Base-by-base conservation (phyloP, 2,113 vertebrate genomes). In the Catagonus wagneri region DNA sequence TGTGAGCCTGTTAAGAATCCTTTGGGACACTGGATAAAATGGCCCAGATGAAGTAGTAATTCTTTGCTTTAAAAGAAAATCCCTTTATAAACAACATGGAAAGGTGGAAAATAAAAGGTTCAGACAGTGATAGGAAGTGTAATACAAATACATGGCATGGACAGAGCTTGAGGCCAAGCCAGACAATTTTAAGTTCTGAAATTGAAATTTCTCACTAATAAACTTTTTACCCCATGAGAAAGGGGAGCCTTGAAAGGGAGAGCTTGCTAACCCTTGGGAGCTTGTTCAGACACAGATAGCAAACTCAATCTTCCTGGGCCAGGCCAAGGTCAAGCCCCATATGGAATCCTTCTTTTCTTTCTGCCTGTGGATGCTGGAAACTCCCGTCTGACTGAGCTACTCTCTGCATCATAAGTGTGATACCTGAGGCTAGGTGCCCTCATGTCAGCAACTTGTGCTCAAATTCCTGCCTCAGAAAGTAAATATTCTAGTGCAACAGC, bases 151-250 rank as follows among this genome's bases (percentile, higher is more conserved):
- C n/a, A 27, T 29, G n/a, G 83, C 91, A 44, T 52, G 23, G 85
- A 95, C 44, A 83, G 93, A 91, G 78, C 69, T 80, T 13, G 63
- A 96, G 89, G 90, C 61, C 86, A 95, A 56, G 56, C 13, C 72
- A 93, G 94, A 95, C 89, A 96, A 95, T 96, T 93, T 95, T 87
- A 91, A 96, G 75, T 83, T 93, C 74, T 95, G 94, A 94, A 96
- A 97, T 95, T 93, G 96, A 96, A 96, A 97, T 95, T 96, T 94
- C 91, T 96, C 91, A 89, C 93, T 96, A 97, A 96, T 96, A 96
- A 96, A 95, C 95, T 96, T 90, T 93, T 97, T 97, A 97, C 90
- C 78, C 78, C 3, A 3, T 66, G 94, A 97, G 90, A 93, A 96
- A 96, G 86, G 83, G 83, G 39, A 95, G 27, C 16, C 29, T 89